Evolutionary conservation across 2,888 invertebrate genomes (phyloP).

Genomic region (Merodon equestris): DNA sequence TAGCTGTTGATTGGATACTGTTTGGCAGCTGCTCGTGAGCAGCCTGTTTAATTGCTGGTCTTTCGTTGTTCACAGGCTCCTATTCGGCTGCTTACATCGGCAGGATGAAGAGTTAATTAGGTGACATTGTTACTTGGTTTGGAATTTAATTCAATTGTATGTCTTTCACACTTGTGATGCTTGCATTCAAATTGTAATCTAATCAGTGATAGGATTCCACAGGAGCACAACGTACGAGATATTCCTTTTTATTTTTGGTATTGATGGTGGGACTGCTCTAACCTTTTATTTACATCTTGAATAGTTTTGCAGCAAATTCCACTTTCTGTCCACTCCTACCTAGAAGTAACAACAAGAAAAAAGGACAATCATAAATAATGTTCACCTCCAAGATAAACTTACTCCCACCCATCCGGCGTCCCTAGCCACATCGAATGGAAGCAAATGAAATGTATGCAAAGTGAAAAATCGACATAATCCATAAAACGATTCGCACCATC

Average conservation of each 20-base stretch:
- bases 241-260: no score
- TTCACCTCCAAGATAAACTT: slow-evolving; percentile 41
- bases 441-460: slow-evolving; percentile 45
- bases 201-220: no score
- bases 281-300: no score
- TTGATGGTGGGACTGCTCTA: no score
- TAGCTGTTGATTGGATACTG: slow-evolving; percentile 9
- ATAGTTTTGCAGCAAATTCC: no score
- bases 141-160: not conserved
- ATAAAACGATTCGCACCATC: slow-evolving; percentile 57
- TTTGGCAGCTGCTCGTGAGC: not conserved
- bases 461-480: slow-evolving; percentile 67
- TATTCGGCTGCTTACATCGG: no score
- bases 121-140: not conserved
- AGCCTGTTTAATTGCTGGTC: not conserved
- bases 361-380: slow-evolving; percentile 46
- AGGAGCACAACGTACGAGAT: no score
- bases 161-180: not conserved
- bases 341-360: not conserved
- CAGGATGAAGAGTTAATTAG: not conserved
- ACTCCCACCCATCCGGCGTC: not conserved
- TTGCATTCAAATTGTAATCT: not conserved
- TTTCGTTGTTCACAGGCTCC: no score
- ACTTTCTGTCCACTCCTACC: no score
- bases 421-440: not conserved